phyloP scores from a whole-genome alignment of 2,797 vertebrate genomes.

The Cuculus canorus region DNA sequence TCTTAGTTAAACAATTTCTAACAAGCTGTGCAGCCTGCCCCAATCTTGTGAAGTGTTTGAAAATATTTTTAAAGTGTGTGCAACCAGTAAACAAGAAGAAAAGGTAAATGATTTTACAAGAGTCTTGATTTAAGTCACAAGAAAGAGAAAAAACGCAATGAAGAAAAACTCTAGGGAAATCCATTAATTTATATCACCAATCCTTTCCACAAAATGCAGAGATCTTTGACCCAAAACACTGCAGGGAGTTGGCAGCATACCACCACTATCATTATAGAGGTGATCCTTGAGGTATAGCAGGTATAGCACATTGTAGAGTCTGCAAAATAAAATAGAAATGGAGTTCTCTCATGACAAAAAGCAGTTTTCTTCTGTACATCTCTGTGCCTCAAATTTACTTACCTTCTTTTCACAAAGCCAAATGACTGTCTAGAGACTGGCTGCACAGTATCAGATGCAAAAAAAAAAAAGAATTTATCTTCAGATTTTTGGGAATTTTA shows the following conservation, averaged over 20 bases:
- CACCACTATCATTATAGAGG: neutral
- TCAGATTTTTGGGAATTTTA: neutral
- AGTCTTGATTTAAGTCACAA: neutral
- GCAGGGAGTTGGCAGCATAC: neutral
- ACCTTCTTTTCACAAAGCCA: neutral
- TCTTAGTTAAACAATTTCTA: neutral
- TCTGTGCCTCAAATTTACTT: neutral
- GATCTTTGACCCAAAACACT: neutral
- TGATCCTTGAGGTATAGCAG: neutral
- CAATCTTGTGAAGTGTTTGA: neutral
- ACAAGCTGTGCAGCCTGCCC: neutral
- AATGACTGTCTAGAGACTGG: neutral
- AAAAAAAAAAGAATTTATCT: neutral
- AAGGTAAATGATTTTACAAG: neutral
- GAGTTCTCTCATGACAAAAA: neutral
- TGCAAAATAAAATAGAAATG: neutral
- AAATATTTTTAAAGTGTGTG: neutral
- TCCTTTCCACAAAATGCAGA: neutral
- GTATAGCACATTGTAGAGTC: neutral
- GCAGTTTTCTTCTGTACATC: neutral
- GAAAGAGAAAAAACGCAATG: neutral
- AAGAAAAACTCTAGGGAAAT: neutral
- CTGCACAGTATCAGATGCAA: neutral
- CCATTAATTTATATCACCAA: neutral
- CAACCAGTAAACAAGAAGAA: neutral